A percentile compares a stretch with the other conserved stretches of the same genome.
Evolutionary conservation across 2,797 vertebrate genomes (phyloP).

Genomic region (Ispidina picta): DNA sequence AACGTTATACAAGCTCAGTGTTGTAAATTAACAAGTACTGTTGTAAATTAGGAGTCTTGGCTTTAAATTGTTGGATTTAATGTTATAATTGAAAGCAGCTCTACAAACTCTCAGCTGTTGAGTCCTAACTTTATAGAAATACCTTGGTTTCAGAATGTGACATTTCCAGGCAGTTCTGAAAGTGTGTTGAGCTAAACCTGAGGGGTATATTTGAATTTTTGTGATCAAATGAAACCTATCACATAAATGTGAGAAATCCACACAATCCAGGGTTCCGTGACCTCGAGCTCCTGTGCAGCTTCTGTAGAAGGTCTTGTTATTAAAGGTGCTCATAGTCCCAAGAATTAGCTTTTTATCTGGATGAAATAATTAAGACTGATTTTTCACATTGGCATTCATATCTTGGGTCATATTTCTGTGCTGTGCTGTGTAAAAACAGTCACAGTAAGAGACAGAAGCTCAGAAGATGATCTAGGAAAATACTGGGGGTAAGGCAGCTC

Average conservation of each 20-base stretch:
- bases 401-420: not conserved
- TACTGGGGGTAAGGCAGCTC: not conserved
- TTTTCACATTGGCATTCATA: not conserved
- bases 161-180: not conserved
- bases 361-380: not conserved
- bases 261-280: not conserved
- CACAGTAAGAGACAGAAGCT: not conserved
- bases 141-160: conserved; percentile 29
- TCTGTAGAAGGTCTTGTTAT: not conserved
- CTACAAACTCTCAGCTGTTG: conserved; percentile 52
- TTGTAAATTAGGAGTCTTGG: conserved; percentile 67
- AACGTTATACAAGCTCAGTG: conserved; percentile 62
- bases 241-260: not conserved
- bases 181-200: not conserved
- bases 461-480: not conserved
- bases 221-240: not conserved
- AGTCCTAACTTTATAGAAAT: conserved; percentile 43
- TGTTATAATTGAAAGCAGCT: conserved; percentile 68
- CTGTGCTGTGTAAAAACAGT: not conserved
- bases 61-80: conserved; percentile 66
- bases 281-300: not conserved
- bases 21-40: conserved; percentile 63
- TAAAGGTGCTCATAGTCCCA: not conserved
- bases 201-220: not conserved
- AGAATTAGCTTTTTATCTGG: not conserved